These are phyloP conservation scores for Mechanitis mazaeus DNA, from an alignment of 2,888 invertebrate genomes.

Conservation along the genomic window DNA sequence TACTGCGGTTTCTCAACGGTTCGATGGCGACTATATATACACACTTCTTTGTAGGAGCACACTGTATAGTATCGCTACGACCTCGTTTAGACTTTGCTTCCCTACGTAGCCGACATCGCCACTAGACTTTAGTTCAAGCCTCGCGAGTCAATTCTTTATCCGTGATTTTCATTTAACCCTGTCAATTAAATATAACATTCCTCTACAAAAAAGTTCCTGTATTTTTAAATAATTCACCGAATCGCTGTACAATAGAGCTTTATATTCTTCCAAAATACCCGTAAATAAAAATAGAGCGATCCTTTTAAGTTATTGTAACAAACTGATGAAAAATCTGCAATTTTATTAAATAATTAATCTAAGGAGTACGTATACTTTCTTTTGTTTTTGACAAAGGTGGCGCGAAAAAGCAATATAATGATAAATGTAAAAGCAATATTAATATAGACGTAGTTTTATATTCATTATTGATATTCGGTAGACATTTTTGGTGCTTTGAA, in stretches of 20 bases:
- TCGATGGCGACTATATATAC: too few species aligned
- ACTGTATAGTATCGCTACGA: conserved; percentile 2
- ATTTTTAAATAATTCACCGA: conserved; percentile 30
- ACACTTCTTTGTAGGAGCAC: background rate
- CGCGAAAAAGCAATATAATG: conserved; percentile 71
- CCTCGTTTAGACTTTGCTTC: conserved; percentile 13
- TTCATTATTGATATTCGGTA: conserved; percentile 55
- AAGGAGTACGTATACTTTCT: background rate
- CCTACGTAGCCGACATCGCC: conserved; percentile 35
- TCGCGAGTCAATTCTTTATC: conserved; percentile 63
- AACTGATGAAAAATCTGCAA: background rate
- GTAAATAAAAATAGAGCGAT: conserved; percentile 8
- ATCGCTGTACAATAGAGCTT: conserved; percentile 17
- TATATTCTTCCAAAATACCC: conserved; percentile 10
- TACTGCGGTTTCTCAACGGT: background rate
- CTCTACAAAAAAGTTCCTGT: conserved; percentile 42
- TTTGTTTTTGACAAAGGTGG: conserved; percentile 48
- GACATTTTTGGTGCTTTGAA: conserved; percentile 68
- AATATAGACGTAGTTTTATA: conserved; percentile 51
- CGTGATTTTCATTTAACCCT: conserved; percentile 59
- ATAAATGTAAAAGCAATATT: conserved; percentile 71
- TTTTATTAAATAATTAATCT: background rate
- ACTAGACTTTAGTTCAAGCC: conserved; percentile 59
- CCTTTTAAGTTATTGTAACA: background rate
- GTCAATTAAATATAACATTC: conserved; percentile 59